These are phyloP conservation scores for Percopsis omiscomaycus DNA, from an alignment of 2,797 vertebrate species.

Conservation along the genomic window DNA sequence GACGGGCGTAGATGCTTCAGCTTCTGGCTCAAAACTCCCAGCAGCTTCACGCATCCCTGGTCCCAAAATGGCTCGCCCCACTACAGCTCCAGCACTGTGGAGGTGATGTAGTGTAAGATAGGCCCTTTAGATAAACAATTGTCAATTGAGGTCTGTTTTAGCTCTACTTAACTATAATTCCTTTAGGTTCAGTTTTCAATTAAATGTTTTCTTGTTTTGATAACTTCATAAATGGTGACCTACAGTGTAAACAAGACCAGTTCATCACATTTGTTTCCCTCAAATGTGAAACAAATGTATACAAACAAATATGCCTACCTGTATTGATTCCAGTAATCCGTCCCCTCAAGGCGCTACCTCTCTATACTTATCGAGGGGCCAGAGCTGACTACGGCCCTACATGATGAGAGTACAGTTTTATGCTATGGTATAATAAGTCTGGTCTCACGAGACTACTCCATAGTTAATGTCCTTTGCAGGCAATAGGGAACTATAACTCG, in stretches of 20 bases:
- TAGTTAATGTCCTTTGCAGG: constrained; percentile 72
- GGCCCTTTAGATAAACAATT: constrained; percentile 12
- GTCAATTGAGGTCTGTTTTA: not conserved
- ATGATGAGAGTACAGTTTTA: too few species aligned
- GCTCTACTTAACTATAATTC: constrained; percentile 8
- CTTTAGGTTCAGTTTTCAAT: constrained; percentile 20
- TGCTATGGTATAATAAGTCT: too few species aligned
- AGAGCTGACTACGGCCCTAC: too few species aligned
- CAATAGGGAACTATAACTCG: constrained; percentile 54
- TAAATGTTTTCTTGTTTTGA: constrained; percentile 17
- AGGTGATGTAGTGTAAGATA: constrained; percentile 59
- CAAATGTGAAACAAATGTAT: constrained; percentile 1
- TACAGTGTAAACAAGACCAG: constrained; percentile 23
- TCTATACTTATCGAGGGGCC: too few species aligned
- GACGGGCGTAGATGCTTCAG: constrained; percentile 34
- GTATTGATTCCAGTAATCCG: too few species aligned
- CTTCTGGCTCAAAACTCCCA: constrained; percentile 58
- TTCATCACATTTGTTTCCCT: constrained; percentile 15
- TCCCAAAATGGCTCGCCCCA: constrained; percentile 67
- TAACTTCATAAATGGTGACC: constrained; percentile 13
- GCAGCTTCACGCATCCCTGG: constrained; percentile 64
- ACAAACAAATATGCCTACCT: constrained; percentile 19
- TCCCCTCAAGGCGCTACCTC: too few species aligned
- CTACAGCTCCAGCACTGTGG: constrained; percentile 72
- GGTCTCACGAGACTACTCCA: constrained; percentile 24